These are phyloP conservation scores for Ibycter americanus DNA, from an alignment of 2,797 vertebrate species.

Conservation along the genomic window DNA sequence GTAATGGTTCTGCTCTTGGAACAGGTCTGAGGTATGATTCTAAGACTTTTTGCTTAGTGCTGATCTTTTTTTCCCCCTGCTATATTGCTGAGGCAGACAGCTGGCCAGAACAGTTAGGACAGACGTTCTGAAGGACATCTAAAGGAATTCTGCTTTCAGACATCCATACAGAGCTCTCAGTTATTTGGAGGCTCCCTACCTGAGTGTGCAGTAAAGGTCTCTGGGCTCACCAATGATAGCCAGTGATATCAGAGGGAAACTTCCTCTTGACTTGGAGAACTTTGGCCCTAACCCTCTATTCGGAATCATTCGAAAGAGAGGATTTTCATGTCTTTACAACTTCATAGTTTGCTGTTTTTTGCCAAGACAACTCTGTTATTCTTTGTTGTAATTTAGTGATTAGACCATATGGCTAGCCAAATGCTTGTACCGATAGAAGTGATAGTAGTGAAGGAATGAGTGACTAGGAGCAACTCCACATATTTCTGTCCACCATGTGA, in stretches of 20 bases:
- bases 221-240: neutral
- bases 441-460: neutral
- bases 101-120: neutral
- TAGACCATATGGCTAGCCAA: neutral
- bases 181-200: neutral
- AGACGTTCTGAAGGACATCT: neutral
- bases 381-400: neutral
- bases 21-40: neutral
- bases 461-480: neutral
- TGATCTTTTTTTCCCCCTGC: neutral
- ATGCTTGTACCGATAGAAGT: neutral
- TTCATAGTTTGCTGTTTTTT: neutral
- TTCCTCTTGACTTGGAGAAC: neutral
- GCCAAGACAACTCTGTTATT: neutral
- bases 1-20: neutral
- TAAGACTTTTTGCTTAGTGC: neutral
- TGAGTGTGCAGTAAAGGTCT: neutral
- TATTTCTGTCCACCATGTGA: neutral
- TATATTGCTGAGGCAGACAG: neutral
- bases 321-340: neutral
- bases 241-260: neutral
- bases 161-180: neutral
- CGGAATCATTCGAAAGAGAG: neutral
- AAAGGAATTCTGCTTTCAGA: neutral
- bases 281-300: neutral